Percentiles rank a stretch among this genome's conserved stretches.
Evolutionary conservation across 2,113 vertebrate species (phyloP).

Genomic region (Furnarius figulus): DNA sequence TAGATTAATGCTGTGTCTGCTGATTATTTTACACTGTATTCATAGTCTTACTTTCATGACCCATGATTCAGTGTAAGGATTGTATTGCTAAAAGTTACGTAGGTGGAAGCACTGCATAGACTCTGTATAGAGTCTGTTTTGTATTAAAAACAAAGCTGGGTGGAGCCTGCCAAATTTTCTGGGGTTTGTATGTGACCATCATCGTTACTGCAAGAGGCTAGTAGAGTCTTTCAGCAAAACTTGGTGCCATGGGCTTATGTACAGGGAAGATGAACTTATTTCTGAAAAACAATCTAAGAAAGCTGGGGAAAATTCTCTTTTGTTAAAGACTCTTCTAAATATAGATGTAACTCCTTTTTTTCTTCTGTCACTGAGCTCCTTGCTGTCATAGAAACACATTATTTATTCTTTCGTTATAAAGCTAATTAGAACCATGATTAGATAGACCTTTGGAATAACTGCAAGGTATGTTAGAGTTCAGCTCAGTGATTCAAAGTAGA

Average conservation of each 20-base stretch:
- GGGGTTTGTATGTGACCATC: background rate
- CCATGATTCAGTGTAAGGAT: background rate
- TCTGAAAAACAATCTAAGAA: background rate
- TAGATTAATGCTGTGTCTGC: background rate
- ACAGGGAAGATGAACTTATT: background rate
- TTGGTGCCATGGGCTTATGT: background rate
- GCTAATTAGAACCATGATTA: conserved; percentile 9
- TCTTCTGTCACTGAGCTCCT: background rate
- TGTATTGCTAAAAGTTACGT: background rate
- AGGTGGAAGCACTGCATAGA: background rate
- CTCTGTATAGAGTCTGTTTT: background rate
- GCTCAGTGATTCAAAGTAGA: background rate
- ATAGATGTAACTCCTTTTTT: background rate
- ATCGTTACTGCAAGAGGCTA: background rate
- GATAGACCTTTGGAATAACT: conserved; percentile 24
- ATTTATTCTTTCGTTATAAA: conserved; percentile 16
- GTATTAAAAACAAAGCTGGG: background rate
- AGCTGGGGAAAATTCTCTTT: background rate
- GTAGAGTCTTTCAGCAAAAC: background rate
- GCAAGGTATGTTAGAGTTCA: background rate
- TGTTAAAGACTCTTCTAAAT: conserved; percentile 30
- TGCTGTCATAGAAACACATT: conserved; percentile 55
- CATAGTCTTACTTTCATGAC: background rate
- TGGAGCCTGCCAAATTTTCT: background rate
- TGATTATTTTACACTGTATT: background rate